A percentile compares a stretch with the other conserved stretches of the same genome.
phyloP scores from a whole-genome alignment of 2,113 vertebrate genomes.

The Promerops cafer region DNA sequence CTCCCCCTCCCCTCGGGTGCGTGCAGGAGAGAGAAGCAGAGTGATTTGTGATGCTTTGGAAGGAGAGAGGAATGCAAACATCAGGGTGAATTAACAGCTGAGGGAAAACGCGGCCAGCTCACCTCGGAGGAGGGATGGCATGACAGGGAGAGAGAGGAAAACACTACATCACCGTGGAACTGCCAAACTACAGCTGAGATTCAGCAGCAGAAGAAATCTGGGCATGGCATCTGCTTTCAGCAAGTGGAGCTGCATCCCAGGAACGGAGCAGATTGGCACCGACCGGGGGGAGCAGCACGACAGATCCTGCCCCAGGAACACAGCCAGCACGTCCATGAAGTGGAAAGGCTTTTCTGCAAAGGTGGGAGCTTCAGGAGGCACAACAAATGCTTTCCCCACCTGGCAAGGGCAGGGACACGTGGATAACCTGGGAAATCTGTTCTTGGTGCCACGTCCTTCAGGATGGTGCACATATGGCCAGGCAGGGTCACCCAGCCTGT shows the following conservation, averaged over 20 bases:
- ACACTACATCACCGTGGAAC: not conserved
- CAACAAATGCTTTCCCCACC: not conserved
- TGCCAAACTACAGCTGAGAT: slow-evolving; percentile 50
- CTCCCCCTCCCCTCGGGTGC: not conserved
- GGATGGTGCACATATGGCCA: not conserved
- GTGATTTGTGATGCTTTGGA: not conserved
- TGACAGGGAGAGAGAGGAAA: not conserved
- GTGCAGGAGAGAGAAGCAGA: not conserved
- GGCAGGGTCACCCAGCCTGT: not conserved
- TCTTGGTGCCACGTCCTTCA: not conserved
- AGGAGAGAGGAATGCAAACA: not conserved
- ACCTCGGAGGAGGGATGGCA: slow-evolving; percentile 26
- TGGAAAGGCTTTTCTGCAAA: not conserved
- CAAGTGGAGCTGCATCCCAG: not conserved
- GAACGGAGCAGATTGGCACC: not conserved
- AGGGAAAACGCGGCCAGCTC: not conserved
- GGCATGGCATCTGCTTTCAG: slow-evolving; percentile 33
- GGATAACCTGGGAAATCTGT: not conserved
- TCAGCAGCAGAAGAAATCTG: slow-evolving; percentile 29
- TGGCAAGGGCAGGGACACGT: not conserved
- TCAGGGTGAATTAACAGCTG: slow-evolving; percentile 5
- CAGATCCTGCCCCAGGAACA: slow-evolving; percentile 3
- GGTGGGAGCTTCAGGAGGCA: not conserved
- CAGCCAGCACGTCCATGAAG: not conserved
- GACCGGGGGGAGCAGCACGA: not conserved